Evolutionary conservation across 2,113 vertebrate genomes (phyloP).

Genomic region (Larimichthys crocea): DNA sequence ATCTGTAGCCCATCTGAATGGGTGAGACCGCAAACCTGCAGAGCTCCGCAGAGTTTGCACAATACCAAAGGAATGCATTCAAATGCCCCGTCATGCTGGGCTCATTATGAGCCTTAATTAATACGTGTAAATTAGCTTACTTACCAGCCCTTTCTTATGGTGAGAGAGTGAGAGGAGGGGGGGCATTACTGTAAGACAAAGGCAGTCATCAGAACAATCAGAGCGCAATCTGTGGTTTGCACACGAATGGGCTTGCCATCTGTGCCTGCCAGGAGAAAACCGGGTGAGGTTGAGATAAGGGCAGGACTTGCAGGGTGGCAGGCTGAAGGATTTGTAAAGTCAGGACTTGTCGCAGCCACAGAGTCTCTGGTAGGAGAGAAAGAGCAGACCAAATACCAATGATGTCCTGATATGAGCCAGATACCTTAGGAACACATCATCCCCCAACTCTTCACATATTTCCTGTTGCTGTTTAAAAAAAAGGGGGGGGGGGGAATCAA

Average conservation of each 20-base stretch:
- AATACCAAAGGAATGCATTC: slow-evolving; percentile 81
- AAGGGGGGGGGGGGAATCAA: neutral
- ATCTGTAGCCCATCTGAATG: slow-evolving; percentile 65
- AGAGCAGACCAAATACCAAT: slow-evolving; percentile 38
- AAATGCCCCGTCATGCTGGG: slow-evolving; percentile 76
- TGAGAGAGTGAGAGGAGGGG: slow-evolving; percentile 8
- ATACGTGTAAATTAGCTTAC: slow-evolving; percentile 84
- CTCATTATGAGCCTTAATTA: slow-evolving; percentile 86
- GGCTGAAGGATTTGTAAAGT: slow-evolving; percentile 42
- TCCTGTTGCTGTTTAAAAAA: neutral
- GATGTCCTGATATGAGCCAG: slow-evolving; percentile 39
- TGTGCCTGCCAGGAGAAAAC: slow-evolving; percentile 71
- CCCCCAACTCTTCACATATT: slow-evolving; percentile 3
- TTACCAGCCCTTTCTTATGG: slow-evolving; percentile 78
- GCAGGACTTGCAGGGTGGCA: slow-evolving; percentile 56
- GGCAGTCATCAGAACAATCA: slow-evolving; percentile 77
- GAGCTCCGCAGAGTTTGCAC: slow-evolving; percentile 81
- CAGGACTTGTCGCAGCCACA: slow-evolving; percentile 13
- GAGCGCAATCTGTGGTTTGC: slow-evolving; percentile 80
- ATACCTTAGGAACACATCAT: neutral
- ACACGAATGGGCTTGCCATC: slow-evolving; percentile 84
- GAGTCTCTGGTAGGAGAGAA: slow-evolving; percentile 28
- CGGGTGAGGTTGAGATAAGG: slow-evolving; percentile 56
- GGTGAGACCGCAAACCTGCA: slow-evolving; percentile 30
- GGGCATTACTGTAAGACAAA: slow-evolving; percentile 73